Evolutionary conservation across 2,888 invertebrate genomes (phyloP), one percentile per base, ranked within the genome.

Genomic region (Seira sanloemensis): DNA sequence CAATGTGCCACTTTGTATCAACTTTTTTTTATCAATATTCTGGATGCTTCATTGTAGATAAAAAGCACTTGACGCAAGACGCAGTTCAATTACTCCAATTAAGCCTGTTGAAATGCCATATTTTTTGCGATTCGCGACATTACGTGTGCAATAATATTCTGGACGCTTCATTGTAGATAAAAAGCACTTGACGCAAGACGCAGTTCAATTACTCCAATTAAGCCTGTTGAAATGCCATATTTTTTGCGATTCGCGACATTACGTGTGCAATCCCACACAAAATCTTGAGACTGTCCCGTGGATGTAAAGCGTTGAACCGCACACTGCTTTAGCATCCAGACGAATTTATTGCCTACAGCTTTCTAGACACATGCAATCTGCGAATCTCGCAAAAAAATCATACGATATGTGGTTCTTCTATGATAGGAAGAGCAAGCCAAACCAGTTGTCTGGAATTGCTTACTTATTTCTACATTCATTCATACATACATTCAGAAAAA

Each of bases 301-400:
- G n/a, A 50, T n/a, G 16, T 50, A 50, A 50, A 50, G 50, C 16
- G 50, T 7, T 37, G 37, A 12, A 37, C 5, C 37, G 4, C 37
- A 37, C 37, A 37, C 68, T 77, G 77, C 68, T 74, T 75, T 46
- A 67, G 69, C 69, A 83, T 77, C 77, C 82, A 83, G 82, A 83
- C 82, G 72, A 50, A 77, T 83, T 83, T 83, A 83, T 83, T 77
- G 58, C 76, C 71, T 78, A 69, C 77, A 77, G 26, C 77, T 68
- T 26, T 50, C 18, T 58, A 54, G 26, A 54, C 46, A 68, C 37
- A 37, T 37, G 37, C 37, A 37, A 7, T 37, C n/a, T n/a, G 4
- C 37, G 37, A 7, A 37, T 37, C 37, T 37, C 50, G 50, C 12
- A 50, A 50, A 50, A 50, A n/a, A n/a, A 50, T 50, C 50, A 50